Base-by-base conservation (phyloP, 2,113 vertebrate species). In the Seriola aureovittata region DNA sequence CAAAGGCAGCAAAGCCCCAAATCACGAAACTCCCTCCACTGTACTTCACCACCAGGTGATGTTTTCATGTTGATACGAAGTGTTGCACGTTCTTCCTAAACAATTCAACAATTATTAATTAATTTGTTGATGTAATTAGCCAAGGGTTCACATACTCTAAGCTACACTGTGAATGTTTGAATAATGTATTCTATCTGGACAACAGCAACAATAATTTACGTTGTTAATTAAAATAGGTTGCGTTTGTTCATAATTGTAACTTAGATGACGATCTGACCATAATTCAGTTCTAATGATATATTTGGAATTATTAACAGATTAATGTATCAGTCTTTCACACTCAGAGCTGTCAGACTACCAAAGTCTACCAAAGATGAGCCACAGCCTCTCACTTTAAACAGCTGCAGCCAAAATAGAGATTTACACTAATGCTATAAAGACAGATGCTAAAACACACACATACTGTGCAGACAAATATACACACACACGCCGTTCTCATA, bases 401-500 rank as follows among this genome's bases (percentile, higher is more conserved):
- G 6, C n/a, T 54, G 50, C 78, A 54, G 58, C 59, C 80, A 82
- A 75, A 80, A 71, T 40, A 71, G 40, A 79, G 58, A 67, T 76
- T 87, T 72, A 75, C 14, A 25, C 54, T 58, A 71, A 86, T 70
- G 59, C 58, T 9, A 71, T 75, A 79, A 71, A 79, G 38, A 85
- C 13, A 80, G 29, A 63, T 69, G 44, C 46, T 34, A 29, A 63
- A 13, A 32, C 40, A 11, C 34, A 10, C 40, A 10, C 40, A 42
- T 8, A 63, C 7, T 13, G 13, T 32, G 12, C 21, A 71, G 21
- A 38, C 19, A 59, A 48, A 42, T 8, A 10, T 2, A 69, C 10
- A 63, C 62, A 60, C 38, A 64, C 34, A 32, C 42, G 5, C 54
- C 12, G 14, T 55, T 59, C 36, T 68, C n/a, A 42, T 10, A 21